Conservation (phyloP, 2,113 vertebrate species). For the Physeter macrocephalus region DNA sequence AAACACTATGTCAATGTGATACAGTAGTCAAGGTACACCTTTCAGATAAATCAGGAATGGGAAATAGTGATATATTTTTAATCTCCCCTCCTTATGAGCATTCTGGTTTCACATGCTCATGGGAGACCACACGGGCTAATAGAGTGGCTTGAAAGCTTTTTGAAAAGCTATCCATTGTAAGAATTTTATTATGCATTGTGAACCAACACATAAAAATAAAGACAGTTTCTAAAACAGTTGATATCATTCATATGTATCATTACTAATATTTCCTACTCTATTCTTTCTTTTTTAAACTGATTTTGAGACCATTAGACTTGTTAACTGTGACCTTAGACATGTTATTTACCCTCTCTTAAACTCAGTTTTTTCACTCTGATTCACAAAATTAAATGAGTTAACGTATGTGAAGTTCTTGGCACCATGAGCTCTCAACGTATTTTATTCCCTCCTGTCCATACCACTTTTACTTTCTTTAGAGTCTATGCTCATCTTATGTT, state of each 20-base stretch:
- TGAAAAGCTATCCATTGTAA: background rate
- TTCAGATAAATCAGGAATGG: background rate
- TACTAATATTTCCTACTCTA: background rate
- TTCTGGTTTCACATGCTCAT: background rate
- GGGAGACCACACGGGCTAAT: background rate
- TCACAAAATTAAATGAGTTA: background rate
- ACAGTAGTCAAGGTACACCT: background rate
- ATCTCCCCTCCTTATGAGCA: background rate
- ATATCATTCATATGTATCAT: background rate
- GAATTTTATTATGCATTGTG: background rate
- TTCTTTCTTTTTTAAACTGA: background rate
- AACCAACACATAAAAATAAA: background rate
- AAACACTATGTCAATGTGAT: slow-evolving; percentile 12
- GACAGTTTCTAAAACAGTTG: background rate
- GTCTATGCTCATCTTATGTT: background rate
- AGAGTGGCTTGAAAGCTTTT: background rate
- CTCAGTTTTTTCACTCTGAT: background rate
- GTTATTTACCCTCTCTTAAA: background rate
- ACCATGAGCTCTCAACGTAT: background rate
- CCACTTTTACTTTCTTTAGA: background rate
- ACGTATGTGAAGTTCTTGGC: background rate
- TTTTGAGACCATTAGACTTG: background rate
- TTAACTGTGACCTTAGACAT: background rate
- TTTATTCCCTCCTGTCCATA: background rate
- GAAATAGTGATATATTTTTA: background rate